These are phyloP conservation scores for Hypotaenidia philippensis DNA, from an alignment of 2,797 vertebrate species.

Conservation along the genomic window DNA sequence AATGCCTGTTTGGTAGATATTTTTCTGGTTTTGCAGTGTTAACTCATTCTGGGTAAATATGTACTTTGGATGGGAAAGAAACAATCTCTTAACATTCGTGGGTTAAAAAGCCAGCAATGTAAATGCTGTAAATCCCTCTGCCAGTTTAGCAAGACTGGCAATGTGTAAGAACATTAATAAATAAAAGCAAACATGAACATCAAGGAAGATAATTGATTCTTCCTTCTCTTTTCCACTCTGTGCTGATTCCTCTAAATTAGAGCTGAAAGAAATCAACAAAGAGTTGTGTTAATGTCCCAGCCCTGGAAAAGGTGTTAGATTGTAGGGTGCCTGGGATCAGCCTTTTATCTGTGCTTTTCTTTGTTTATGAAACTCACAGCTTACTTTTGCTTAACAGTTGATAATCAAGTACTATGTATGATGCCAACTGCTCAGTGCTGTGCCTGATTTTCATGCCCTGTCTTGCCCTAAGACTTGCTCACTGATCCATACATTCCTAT, in stretches of 20 bases:
- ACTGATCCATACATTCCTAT: neutral
- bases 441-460: neutral
- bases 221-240: neutral
- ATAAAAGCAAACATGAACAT: slow-evolving; percentile 46
- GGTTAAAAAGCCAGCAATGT: slow-evolving; percentile 1
- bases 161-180: slow-evolving; percentile 24
- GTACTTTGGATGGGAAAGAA: neutral
- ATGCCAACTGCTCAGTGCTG: neutral
- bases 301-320: neutral
- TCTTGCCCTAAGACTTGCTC: slow-evolving; percentile 11
- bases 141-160: slow-evolving; percentile 6
- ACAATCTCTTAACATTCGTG: neutral
- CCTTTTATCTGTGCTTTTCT: neutral
- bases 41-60: neutral
- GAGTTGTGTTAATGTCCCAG: neutral
- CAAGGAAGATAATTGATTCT: slow-evolving; percentile 11
- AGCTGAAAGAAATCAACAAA: neutral
- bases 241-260: neutral
- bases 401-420: neutral
- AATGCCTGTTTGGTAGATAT: neutral
- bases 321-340: neutral
- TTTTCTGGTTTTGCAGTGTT: neutral
- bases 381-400: neutral
- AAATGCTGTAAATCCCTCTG: slow-evolving; percentile 15
- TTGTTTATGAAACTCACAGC: neutral